Evolutionary conservation across 2,888 invertebrate species (phyloP).

Genomic region (Acleris emargana): DNA sequence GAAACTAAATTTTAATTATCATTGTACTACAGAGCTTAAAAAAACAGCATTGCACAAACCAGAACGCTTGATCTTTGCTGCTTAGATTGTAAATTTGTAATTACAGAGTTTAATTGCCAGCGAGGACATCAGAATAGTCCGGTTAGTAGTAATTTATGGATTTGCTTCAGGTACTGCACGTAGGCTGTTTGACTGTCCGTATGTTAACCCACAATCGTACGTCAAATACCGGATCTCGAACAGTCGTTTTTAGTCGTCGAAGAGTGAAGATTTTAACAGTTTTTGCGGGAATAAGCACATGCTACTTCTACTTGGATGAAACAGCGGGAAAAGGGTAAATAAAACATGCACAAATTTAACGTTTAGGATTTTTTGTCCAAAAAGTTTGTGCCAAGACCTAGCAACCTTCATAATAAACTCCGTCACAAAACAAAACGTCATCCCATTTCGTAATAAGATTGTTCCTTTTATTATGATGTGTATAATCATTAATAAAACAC

Average conservation of each 20-base stretch:
- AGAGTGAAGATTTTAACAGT: too few species aligned
- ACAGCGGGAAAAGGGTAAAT: too few species aligned
- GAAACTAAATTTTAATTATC: too few species aligned
- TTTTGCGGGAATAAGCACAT: too few species aligned
- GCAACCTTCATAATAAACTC: not conserved
- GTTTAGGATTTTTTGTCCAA: too few species aligned
- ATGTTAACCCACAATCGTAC: slow-evolving; percentile 5
- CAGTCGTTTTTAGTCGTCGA: too few species aligned
- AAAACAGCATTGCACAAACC: too few species aligned
- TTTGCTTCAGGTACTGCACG: slow-evolving; percentile 14
- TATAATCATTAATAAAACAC: slow-evolving; percentile 31
- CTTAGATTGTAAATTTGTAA: slow-evolving; percentile 35
- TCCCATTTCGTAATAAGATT: slow-evolving; percentile 14
- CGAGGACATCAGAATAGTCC: slow-evolving; percentile 48
- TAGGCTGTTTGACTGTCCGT: slow-evolving; percentile 12
- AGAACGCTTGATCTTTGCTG: not conserved
- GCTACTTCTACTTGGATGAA: too few species aligned
- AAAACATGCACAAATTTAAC: too few species aligned
- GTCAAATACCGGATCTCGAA: too few species aligned
- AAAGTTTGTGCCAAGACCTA: too few species aligned
- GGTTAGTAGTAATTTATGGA: slow-evolving; percentile 24
- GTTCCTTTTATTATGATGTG: slow-evolving; percentile 27
- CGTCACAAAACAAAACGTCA: not conserved
- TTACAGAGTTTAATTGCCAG: slow-evolving; percentile 47
- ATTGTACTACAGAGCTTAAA: too few species aligned